These are phyloP conservation scores for Polydesmus complanatus DNA, from an alignment of 2,888 invertebrate species.

Conservation along the genomic window DNA sequence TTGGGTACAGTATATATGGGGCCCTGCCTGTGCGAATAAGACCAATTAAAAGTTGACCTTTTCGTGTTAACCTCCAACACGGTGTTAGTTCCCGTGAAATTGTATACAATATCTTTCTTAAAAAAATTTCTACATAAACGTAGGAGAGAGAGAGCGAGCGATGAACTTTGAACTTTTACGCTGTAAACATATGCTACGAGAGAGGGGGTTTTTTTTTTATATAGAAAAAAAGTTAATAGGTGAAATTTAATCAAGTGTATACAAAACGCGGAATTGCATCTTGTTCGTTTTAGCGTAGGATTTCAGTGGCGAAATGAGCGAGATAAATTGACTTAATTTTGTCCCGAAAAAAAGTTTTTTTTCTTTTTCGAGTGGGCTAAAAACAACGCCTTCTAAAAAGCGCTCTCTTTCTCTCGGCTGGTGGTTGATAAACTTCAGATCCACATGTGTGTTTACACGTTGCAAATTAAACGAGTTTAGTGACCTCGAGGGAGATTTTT, in stretches of 20 bases:
- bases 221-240: neutral
- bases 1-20: neutral
- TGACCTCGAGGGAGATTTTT: no score
- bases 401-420: neutral
- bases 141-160: neutral
- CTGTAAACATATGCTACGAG: neutral
- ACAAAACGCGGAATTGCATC: no score
- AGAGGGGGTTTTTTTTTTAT: no score
- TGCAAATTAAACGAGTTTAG: neutral
- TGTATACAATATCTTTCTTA: neutral
- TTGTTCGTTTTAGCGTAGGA: no score
- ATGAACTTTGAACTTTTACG: neutral
- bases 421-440: neutral
- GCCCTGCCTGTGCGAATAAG: neutral
- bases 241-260: neutral
- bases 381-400: no score
- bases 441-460: neutral
- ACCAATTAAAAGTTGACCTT: neutral
- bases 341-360: no score
- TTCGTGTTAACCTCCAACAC: neutral
- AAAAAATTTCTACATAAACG: neutral
- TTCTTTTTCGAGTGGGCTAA: no score
- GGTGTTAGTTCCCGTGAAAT: neutral
- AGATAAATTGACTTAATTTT: no score
- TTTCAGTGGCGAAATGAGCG: no score